Percentiles rank a stretch among this genome's conserved stretches.
These are phyloP conservation scores for Rhopalosiphum nymphaeae DNA, from an alignment of 2,888 invertebrate genomes.

Conservation along the genomic window DNA sequence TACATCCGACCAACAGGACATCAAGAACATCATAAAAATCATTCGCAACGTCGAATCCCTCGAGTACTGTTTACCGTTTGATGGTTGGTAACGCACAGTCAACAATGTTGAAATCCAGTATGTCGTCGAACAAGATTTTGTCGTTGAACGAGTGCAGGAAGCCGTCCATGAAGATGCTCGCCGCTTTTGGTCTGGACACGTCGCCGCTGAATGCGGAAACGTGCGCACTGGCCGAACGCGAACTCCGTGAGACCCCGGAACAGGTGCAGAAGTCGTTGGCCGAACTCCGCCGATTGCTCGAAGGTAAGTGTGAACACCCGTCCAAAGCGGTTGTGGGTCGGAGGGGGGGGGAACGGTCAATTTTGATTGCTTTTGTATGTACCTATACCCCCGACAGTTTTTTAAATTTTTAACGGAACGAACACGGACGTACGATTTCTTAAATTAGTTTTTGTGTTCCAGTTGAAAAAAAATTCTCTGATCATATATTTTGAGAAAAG, in stretches of 20 bases:
- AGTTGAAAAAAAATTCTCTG: background rate
- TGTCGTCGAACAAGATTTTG: slow-evolving; percentile 7
- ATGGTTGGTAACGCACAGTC: background rate
- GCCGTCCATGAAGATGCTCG: background rate
- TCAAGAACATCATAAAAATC: too few species aligned
- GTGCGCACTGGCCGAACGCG: slow-evolving; percentile 72
- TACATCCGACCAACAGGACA: too few species aligned
- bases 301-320: slow-evolving; percentile 72
- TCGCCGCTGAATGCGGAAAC: slow-evolving; percentile 24
- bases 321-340: too few species aligned
- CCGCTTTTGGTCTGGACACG: slow-evolving; percentile 45
- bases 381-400: background rate
- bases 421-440: too few species aligned
- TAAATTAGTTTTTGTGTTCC: background rate
- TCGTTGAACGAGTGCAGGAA: background rate
- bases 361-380: background rate
- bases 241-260: slow-evolving; percentile 79
- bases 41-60: too few species aligned
- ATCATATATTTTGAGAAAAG: background rate
- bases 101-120: slow-evolving; percentile 15
- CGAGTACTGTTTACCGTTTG: background rate
- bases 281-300: slow-evolving; percentile 75
- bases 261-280: slow-evolving; percentile 74
- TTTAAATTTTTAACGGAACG: background rate
- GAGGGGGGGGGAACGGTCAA: background rate